Evolutionary conservation across 2,888 invertebrate genomes (phyloP), one percentile per base, ranked within the genome.

Genomic region (Galerucella pusilla): DNA sequence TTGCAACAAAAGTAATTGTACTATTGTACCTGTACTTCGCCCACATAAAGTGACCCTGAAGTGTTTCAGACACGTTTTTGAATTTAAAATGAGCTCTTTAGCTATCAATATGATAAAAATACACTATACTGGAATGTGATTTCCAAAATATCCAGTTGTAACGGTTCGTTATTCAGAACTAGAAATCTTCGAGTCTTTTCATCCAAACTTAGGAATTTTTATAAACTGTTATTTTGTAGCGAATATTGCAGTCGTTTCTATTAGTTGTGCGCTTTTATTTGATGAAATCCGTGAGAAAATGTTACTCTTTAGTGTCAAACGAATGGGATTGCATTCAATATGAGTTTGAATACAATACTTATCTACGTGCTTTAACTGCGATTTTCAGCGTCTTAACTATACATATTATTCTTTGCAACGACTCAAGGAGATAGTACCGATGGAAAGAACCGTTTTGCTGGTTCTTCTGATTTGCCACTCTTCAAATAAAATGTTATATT

Each of bases 231-330:
- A 42, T 6, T 5, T 42, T 6, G 49, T 49, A 49, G 49, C 49
- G 3, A 49, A 49, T 49, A 49, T 49, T 49, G 49, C 14, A 12
- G 49, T 46, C 11, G 46, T 10, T 46, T 12, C 12, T 46, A 46
- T 46, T 46, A 12, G 46, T 49, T 42, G 35, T 42, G 35, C 35
- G 35, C 35, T 12, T 49, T 14, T 49, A 11, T 12, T 12, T 49
- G 49, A 49, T 49, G 49, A 49, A 49, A 49, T 49, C 49, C 49
- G 49, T 49, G 49, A 49, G 49, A 49, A 49, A 49, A 49, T 49
- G 49, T 49, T 14, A 14, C 14, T 49, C 35, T 14, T 49, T 14
- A 49, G 11, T 49, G 49, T 49, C 49, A 49, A 49, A 14, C 49
- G 3, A 49, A 49, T 46, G 12, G 46, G 46, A 46, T 49, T 49